Base-by-base conservation (phyloP, 2,888 invertebrate genomes). In the Omphaloscelis lunosa region DNA sequence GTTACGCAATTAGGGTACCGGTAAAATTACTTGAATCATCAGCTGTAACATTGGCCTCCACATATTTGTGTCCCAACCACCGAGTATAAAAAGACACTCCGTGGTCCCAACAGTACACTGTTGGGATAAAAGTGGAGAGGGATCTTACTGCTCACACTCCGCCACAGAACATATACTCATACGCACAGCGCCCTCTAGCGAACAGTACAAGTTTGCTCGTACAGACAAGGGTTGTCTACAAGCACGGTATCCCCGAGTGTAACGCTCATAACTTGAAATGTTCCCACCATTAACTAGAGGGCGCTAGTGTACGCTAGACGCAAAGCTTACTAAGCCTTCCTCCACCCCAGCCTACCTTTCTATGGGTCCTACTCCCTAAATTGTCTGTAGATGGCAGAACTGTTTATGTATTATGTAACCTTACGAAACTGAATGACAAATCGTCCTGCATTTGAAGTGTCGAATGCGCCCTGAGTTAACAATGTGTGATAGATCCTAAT, bases 161-260 rank as follows among this genome's bases (percentile, higher is more conserved):
- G 82, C 61, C 79, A 34, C 2, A 34, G 34, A 34, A 34, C 34
- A 34, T 34, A 2, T 34, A 34, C 34, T 34, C 4, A 34, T 34
- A 34, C 34, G 34, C 34, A 34, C 34, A 59, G n/a, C 82, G 82
- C 66, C 79, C 79, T 79, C 79, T 79, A 58, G 62, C 39, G 39
- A 23, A 61, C 7, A 29, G 4, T 29, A 7, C 2, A 53, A 27
- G 53, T 29, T 20, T 6, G 1, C 9, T 45, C 8, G 41, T 58
- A n/a, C 29, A 9, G 1, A 9, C 6, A 1, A n/a, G 9, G 17
- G 39, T 1, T 56, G 27, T 39, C 8, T 0, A 2, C 8, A 68
- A 34, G 4, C 20, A 15, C 12, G 17, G 8, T 45, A 9, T 4
- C 7, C 0, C 20, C 0, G 17, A 34, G 45, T 39, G 7, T 45